Evolutionary conservation across 1,140 invertebrate genomes (phyloP).

Genomic region (Scaptomyza hsui): DNA sequence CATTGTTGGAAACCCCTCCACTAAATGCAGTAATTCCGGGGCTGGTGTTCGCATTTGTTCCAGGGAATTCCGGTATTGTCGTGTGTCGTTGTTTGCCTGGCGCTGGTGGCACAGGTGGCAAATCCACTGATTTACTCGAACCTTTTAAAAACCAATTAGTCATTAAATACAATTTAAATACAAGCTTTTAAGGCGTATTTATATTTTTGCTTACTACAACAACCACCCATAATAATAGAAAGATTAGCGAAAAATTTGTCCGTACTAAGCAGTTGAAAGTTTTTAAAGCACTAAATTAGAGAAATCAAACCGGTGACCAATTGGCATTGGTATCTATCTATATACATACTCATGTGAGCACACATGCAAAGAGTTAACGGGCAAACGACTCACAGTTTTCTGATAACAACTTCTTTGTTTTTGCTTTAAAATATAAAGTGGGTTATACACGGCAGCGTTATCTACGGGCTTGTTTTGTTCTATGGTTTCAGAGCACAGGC

Average conservation of each 20-base stretch:
- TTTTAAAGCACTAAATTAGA: constrained; percentile 69
- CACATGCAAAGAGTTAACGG: constrained; percentile 42
- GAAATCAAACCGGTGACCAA: constrained; percentile 75
- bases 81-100: constrained; percentile 46
- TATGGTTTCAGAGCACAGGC: constrained; percentile 40
- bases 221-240: constrained; percentile 66
- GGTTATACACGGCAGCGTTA: constrained; percentile 70
- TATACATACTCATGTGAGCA: neutral
- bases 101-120: constrained; percentile 66
- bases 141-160: constrained; percentile 37
- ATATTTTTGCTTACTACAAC: constrained; percentile 60
- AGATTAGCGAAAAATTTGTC: constrained; percentile 9
- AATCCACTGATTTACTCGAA: constrained; percentile 69
- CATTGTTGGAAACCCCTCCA: constrained; percentile 53
- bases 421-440: constrained; percentile 79
- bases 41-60: constrained; percentile 8
- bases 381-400: constrained; percentile 61
- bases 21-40: constrained; percentile 24
- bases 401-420: constrained; percentile 67
- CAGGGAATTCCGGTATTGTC: constrained; percentile 60
- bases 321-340: constrained; percentile 41
- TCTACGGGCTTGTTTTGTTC: constrained; percentile 36
- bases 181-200: constrained; percentile 13
- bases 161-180: constrained; percentile 9
- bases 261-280: constrained; percentile 46